Percentiles rank a stretch among this genome's conserved stretches.
Evolutionary conservation across 2,888 invertebrate species (phyloP).

Genomic region (Stegana nigrithorax): DNA sequence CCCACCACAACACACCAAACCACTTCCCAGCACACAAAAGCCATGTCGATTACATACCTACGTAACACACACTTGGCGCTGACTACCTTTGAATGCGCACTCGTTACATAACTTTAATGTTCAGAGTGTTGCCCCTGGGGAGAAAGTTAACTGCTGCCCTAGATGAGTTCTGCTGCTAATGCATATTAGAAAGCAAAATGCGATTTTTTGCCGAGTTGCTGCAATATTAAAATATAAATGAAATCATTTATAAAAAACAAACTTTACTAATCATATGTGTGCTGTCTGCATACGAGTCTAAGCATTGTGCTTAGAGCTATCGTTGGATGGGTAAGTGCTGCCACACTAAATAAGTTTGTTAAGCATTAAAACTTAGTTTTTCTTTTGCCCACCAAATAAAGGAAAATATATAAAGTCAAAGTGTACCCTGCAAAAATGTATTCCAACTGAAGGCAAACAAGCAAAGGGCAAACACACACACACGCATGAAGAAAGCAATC

Average conservation of each 20-base stretch:
- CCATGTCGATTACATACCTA: too few species aligned
- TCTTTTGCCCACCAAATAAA: neutral
- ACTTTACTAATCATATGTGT: neutral
- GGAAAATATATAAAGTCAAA: neutral
- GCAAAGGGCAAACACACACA: neutral
- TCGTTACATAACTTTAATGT: conserved; percentile 4
- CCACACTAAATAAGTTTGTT: conserved; percentile 10
- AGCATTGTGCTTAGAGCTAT: too few species aligned
- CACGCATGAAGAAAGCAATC: too few species aligned
- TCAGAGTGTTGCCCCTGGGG: conserved; percentile 4
- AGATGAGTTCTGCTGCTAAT: neutral
- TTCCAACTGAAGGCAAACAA: conserved; percentile 3
- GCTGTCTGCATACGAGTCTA: too few species aligned
- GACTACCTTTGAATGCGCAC: neutral
- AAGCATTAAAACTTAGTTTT: conserved; percentile 7
- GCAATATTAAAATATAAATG: neutral
- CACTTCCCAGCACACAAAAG: neutral
- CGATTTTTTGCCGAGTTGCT: neutral
- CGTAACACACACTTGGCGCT: neutral
- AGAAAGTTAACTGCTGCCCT: neutral
- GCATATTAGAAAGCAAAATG: neutral
- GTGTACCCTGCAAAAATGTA: neutral
- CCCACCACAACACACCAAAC: neutral
- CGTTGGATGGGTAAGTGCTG: too few species aligned
- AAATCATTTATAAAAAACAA: neutral